phyloP scores from a whole-genome alignment of 2,113 vertebrate genomes.

The Anser brachyrhynchus region DNA sequence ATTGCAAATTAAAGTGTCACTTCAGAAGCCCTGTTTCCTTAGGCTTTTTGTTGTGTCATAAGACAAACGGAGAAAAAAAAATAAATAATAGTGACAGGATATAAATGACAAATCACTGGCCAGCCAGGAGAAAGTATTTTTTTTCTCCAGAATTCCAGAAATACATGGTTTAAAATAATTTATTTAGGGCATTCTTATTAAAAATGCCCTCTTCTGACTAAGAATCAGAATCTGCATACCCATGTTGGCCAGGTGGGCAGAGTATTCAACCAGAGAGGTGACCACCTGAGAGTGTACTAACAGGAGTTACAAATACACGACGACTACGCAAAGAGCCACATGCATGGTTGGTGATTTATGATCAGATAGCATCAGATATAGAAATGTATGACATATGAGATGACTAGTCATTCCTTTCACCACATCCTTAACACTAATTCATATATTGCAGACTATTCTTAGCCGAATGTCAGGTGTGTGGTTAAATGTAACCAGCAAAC shows the following conservation, averaged over 20 bases:
- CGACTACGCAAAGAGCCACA: accelerated
- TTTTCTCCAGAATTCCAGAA: neutral
- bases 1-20: neutral
- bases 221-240: neutral
- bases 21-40: neutral
- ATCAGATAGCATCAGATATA: neutral
- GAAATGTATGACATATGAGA: neutral
- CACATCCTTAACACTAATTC: neutral
- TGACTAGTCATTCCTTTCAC: neutral
- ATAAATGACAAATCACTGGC: neutral
- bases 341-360: neutral
- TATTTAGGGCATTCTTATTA: neutral
- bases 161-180: neutral
- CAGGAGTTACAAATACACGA: neutral
- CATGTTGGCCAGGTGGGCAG: neutral
- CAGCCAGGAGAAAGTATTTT: neutral
- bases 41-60: neutral
- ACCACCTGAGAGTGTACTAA: neutral
- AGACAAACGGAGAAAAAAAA: neutral
- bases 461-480: neutral
- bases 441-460: neutral
- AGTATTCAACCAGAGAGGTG: neutral
- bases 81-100: neutral
- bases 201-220: neutral
- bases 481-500: neutral